A percentile compares a stretch with the other conserved stretches of the same genome.
Evolutionary conservation across 2,797 vertebrate genomes (phyloP).

Genomic region (Ibycter americanus): DNA sequence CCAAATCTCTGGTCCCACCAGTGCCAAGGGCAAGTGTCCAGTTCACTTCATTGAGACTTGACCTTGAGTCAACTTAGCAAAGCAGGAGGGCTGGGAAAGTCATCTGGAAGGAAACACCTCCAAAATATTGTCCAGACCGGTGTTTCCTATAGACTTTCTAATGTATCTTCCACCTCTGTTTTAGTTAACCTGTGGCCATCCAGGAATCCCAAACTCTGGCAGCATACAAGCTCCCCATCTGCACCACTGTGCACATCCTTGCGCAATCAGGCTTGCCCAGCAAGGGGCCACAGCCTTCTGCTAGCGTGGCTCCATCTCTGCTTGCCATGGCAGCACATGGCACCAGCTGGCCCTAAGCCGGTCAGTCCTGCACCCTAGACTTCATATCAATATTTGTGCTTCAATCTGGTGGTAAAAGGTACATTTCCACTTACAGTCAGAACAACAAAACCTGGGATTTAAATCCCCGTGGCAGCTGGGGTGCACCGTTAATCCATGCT

Average conservation of each 20-base stretch:
- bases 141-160: not conserved
- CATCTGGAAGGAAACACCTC: not conserved
- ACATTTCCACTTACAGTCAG: not conserved
- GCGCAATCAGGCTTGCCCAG: not conserved
- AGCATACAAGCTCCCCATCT: accelerated
- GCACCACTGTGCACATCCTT: not conserved
- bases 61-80: not conserved
- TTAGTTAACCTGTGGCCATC: not conserved
- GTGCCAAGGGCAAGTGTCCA: not conserved
- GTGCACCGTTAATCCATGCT: accelerated
- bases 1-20: not conserved
- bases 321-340: accelerated
- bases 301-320: not conserved
- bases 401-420: not conserved
- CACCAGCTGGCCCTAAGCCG: not conserved
- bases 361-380: not conserved
- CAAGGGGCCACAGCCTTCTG: not conserved
- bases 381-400: not conserved
- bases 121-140: not conserved
- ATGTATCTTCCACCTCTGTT: not conserved
- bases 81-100: not conserved
- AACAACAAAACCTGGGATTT: not conserved
- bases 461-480: not conserved
- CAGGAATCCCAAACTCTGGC: not conserved
- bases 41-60: not conserved